Percentiles rank a stretch among this genome's conserved stretches.
These are phyloP conservation scores for Hippolais icterina DNA, from an alignment of 2,113 vertebrate species.

Conservation along the genomic window DNA sequence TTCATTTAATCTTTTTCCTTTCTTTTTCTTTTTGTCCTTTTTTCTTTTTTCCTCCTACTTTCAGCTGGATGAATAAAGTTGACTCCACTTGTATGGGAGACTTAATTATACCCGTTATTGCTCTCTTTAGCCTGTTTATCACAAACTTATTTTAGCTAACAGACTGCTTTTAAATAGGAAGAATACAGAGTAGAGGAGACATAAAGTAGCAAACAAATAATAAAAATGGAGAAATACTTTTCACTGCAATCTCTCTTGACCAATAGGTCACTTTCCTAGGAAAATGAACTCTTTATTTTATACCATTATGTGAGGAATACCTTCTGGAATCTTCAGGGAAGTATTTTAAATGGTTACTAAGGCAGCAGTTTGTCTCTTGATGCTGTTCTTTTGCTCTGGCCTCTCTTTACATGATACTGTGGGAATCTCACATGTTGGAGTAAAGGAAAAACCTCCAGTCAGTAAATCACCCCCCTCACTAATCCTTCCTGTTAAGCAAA, in stretches of 20 bases:
- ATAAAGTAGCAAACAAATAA: neutral
- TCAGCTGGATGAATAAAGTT: neutral
- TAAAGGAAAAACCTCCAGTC: neutral
- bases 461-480: neutral
- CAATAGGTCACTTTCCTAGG: neutral
- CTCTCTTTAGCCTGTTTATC: neutral
- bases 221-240: neutral
- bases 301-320: neutral
- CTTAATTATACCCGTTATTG: neutral
- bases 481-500: neutral
- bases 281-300: neutral
- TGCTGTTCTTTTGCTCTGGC: neutral
- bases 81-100: neutral
- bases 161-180: neutral
- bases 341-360: conserved; percentile 12
- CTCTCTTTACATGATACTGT: neutral
- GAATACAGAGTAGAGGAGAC: neutral
- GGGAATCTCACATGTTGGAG: neutral
- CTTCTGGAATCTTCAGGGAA: neutral
- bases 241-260: neutral
- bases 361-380: neutral
- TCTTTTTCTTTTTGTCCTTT: too few relatives aligned
- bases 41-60: neutral
- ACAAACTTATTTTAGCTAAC: neutral
- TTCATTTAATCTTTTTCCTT: neutral